phyloP scores from a whole-genome alignment of 2,888 invertebrate species.

The Ariolimax columbianus region DNA sequence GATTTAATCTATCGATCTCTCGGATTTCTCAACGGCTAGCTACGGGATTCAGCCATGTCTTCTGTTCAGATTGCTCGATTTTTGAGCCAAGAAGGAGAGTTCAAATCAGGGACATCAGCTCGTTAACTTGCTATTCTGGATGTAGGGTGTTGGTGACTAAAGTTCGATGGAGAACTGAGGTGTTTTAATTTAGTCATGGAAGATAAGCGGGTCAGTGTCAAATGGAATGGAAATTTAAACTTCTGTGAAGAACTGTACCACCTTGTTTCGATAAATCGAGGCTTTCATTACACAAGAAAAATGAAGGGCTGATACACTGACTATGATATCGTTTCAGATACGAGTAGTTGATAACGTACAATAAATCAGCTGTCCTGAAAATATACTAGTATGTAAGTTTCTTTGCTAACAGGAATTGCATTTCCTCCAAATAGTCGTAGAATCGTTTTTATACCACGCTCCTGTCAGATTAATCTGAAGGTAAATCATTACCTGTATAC shows the following conservation, averaged over 20 bases:
- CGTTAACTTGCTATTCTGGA: constrained; percentile 21
- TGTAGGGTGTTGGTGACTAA: not conserved
- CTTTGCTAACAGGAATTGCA: no score
- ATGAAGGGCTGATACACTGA: no score
- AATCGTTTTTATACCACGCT: no score
- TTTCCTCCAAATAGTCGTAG: no score
- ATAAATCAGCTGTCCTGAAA: no score
- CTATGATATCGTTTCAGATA: no score
- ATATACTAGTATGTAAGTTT: no score
- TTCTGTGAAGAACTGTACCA: not conserved
- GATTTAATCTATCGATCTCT: constrained; percentile 26
- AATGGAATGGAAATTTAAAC: not conserved
- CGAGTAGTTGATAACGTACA: no score
- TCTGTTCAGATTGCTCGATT: constrained; percentile 18
- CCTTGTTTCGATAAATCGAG: not conserved
- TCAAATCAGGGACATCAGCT: not conserved
- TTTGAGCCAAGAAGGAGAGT: constrained; percentile 1
- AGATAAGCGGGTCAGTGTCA: not conserved
- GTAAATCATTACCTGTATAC: no score
- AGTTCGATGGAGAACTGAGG: not conserved
- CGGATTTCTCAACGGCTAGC: not conserved
- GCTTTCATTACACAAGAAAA: no score
- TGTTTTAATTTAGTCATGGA: no score
- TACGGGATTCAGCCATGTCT: not conserved
- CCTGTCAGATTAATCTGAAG: no score